phyloP scores from a whole-genome alignment of 2,113 vertebrate species.

The Grallaria varia region DNA sequence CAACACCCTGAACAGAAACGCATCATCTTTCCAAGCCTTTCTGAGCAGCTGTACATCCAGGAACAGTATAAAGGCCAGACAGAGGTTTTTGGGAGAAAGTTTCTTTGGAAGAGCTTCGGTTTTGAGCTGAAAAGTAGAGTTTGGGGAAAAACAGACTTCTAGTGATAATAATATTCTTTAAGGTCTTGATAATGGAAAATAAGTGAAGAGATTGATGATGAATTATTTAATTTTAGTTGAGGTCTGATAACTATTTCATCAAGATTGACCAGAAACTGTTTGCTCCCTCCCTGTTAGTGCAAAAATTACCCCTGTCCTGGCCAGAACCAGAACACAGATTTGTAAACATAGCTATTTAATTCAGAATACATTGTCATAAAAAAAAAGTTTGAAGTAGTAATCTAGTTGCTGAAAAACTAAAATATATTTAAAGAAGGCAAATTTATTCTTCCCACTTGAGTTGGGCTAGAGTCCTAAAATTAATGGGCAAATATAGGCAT shows the following conservation, averaged over 20 bases:
- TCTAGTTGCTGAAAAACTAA: slow-evolving; percentile 23
- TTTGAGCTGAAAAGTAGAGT: neutral
- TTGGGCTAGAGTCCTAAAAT: neutral
- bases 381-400: neutral
- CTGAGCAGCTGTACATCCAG: neutral
- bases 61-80: neutral
- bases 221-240: neutral
- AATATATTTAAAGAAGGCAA: neutral
- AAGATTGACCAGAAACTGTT: neutral
- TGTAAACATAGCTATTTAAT: slow-evolving; percentile 31
- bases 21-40: neutral
- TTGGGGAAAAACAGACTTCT: neutral
- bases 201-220: neutral
- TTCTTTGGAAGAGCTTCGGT: neutral
- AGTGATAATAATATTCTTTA: neutral
- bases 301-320: neutral
- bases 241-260: neutral
- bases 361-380: neutral
- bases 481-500: neutral
- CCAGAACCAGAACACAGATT: neutral
- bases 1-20: neutral
- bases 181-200: neutral
- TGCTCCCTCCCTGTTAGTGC: neutral
- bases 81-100: neutral
- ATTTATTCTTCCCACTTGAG: neutral